Evolutionary conservation across 2,888 invertebrate genomes (phyloP).

Genomic region (Volucella inanis): DNA sequence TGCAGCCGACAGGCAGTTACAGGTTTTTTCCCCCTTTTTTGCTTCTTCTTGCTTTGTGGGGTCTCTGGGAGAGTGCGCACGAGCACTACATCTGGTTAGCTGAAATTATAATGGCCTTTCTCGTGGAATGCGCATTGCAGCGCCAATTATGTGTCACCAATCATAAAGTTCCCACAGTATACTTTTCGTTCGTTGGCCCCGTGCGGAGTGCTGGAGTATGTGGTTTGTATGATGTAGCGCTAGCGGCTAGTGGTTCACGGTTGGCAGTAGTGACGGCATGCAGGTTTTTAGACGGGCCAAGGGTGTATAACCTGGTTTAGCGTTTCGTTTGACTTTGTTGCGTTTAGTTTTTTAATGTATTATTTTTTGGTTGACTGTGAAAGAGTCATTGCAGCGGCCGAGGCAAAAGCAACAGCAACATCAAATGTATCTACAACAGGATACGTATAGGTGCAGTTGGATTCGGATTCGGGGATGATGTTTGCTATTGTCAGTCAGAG

Average conservation of each 20-base stretch:
- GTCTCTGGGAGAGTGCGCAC: conserved; percentile 73
- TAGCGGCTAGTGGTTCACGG: neutral
- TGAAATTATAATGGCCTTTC: conserved; percentile 75
- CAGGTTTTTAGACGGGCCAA: conserved; percentile 50
- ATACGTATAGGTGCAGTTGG: conserved; percentile 63
- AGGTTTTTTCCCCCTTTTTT: conserved; percentile 76
- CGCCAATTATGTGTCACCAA: conserved; percentile 77
- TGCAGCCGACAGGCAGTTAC: conserved; percentile 78
- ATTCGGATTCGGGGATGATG: conserved; percentile 52
- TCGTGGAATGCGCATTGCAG: conserved; percentile 75
- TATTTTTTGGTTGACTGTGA: conserved; percentile 33
- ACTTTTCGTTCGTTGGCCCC: conserved; percentile 74
- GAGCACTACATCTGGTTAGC: conserved; percentile 74
- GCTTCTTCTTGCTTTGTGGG: conserved; percentile 63
- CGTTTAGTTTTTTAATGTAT: neutral
- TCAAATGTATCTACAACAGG: conserved; percentile 20
- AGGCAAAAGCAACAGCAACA: neutral
- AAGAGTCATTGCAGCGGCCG: conserved; percentile 36
- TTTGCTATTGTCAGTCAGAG: conserved; percentile 72
- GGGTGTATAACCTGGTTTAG: conserved; percentile 48
- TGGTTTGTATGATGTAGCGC: conserved; percentile 17
- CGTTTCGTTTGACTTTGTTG: conserved; percentile 37
- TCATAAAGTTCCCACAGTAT: conserved; percentile 78
- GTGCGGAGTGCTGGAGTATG: conserved; percentile 58
- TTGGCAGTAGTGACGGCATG: conserved; percentile 7